Evolutionary conservation across 2,888 invertebrate genomes (phyloP), one percentile per base, ranked within the genome.

Genomic region (Diplazon laetatorius): DNA sequence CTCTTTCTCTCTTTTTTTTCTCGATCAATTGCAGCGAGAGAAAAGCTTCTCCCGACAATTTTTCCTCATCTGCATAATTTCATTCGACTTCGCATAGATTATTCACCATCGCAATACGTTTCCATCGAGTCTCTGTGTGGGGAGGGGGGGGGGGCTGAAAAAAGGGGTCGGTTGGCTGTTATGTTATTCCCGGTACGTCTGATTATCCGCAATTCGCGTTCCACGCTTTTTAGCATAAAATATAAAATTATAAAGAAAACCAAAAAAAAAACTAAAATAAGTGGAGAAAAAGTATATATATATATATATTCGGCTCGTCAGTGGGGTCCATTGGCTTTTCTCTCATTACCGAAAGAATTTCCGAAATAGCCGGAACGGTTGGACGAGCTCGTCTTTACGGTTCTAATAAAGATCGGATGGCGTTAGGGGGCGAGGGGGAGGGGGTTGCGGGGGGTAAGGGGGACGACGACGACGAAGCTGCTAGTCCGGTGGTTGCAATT

Each of bases 21-120:
- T n/a, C n/a, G n/a, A n/a, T n/a, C n/a, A n/a, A n/a, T n/a, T n/a
- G n/a, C n/a, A n/a, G n/a, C n/a, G n/a, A n/a, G n/a, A n/a, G n/a
- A n/a, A n/a, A n/a, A n/a, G n/a, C n/a, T n/a, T n/a, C n/a, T n/a
- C n/a, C n/a, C n/a, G n/a, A n/a, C n/a, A n/a, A n/a, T n/a, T 46
- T 39, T 37, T 14, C 44, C 37, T 65, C 39, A 81, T 80, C 78
- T 80, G 70, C 78, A 81, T 78, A 81, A 81, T 80, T 63, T 66
- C 46, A 59, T 76, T 78, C 50, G 57, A 75, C 62, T 66, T 46
- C 46, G 66, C 71, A 80, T 80, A 80, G 72, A 80, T 80, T 80
- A 82, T 12, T n/a, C 20, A 39, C 48, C 50, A 10, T 48, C 37
- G 20, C 16, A 35, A 16, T 22, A n/a, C 22, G 22, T 50, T 25